These are phyloP conservation scores for Pionites leucogaster DNA, from an alignment of 2,113 vertebrate genomes.

Conservation along the genomic window DNA sequence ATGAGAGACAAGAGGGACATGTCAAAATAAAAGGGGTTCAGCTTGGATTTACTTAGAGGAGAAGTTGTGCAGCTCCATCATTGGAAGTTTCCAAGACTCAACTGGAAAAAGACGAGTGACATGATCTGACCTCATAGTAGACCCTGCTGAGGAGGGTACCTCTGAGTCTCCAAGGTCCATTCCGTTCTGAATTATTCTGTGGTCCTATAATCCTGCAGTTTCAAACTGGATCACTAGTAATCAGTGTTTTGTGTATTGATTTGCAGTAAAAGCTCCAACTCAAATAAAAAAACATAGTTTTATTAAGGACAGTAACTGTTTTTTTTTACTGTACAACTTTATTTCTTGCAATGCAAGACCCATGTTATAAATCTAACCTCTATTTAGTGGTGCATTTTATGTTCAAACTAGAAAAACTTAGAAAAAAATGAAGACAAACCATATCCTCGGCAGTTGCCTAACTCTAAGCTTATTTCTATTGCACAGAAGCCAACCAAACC, in stretches of 20 bases:
- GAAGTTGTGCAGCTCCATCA: not conserved
- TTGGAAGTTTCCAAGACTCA: not conserved
- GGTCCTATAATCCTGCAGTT: not conserved
- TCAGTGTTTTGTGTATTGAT: not conserved
- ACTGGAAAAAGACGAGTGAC: not conserved
- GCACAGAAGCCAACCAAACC: conserved; percentile 51
- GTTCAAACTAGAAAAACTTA: conserved; percentile 13
- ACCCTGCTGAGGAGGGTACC: not conserved
- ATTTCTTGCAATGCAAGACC: not conserved
- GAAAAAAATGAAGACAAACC: conserved; percentile 32
- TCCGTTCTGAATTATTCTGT: not conserved
- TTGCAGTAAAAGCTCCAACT: not conserved
- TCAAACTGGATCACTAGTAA: not conserved
- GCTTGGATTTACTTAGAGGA: not conserved
- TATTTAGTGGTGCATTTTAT: not conserved
- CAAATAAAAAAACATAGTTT: not conserved
- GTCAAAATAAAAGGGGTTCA: not conserved
- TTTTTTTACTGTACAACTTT: not conserved
- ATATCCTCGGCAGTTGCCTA: conserved; percentile 3
- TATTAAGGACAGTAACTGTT: not conserved
- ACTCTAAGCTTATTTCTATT: conserved; percentile 17
- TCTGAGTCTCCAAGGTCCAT: not conserved
- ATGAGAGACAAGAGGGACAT: not conserved
- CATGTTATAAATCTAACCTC: not conserved
- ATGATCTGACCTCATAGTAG: not conserved